These are phyloP conservation scores for Galagoides demidoff DNA, from an alignment of 2,797 vertebrate genomes.

Conservation along the genomic window DNA sequence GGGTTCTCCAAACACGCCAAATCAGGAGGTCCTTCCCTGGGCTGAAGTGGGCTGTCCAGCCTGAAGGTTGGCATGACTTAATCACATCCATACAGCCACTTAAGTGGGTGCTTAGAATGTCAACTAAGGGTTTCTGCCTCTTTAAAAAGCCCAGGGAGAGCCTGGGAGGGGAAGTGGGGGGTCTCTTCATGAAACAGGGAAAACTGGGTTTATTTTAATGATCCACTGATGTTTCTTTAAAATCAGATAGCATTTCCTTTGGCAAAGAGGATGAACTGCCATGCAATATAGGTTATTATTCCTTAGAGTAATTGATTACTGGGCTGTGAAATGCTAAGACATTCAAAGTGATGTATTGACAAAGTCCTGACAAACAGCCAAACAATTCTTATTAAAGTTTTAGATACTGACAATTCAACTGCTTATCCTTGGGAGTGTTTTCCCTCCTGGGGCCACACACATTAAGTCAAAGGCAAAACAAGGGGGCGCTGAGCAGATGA, in stretches of 20 bases:
- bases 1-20: no score
- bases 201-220: neutral
- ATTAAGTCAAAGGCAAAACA: constrained; percentile 62
- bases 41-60: neutral
- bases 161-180: neutral
- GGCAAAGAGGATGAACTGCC: constrained; percentile 20
- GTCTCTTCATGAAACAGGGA: neutral
- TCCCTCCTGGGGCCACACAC: constrained; percentile 64
- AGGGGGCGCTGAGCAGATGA: neutral
- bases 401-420: constrained; percentile 60
- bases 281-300: constrained; percentile 60
- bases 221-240: neutral
- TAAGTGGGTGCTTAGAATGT: neutral
- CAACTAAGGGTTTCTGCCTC: neutral
- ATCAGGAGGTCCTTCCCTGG: no score
- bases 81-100: accelerated
- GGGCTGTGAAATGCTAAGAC: constrained; percentile 66
- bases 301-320: constrained; percentile 70
- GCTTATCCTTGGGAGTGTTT: constrained; percentile 63
- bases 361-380: constrained; percentile 72
- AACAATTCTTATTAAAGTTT: constrained; percentile 59
- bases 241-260: neutral
- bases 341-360: constrained; percentile 69
- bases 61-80: neutral
- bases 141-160: neutral